A percentile compares a stretch with the other conserved stretches of the same genome.
These are phyloP conservation scores for Clamator glandarius DNA, from an alignment of 2,797 vertebrate genomes.

Conservation along the genomic window DNA sequence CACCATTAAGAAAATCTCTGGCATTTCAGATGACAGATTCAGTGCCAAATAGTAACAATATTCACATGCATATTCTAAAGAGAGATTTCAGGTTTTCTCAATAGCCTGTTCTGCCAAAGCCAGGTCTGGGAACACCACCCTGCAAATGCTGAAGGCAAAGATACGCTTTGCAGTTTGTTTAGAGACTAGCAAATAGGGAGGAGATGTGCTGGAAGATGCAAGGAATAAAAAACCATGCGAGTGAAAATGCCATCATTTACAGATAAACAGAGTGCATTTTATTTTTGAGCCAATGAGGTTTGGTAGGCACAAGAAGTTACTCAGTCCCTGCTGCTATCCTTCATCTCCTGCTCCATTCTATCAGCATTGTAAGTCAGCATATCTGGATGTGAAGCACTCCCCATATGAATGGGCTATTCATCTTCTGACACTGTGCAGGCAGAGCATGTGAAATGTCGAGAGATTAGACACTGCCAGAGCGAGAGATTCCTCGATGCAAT, in stretches of 20 bases:
- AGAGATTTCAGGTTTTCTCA: conserved; percentile 18
- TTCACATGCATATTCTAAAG: not conserved
- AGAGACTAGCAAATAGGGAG: not conserved
- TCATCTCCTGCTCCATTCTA: conserved; percentile 41
- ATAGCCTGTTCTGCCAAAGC: not conserved
- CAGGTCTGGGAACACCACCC: conserved; percentile 16
- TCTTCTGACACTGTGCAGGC: conserved; percentile 14
- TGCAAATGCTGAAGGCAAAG: conserved; percentile 24
- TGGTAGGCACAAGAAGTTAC: conserved; percentile 16
- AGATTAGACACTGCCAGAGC: conserved; percentile 33
- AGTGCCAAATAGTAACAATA: conserved; percentile 24
- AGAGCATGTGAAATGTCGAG: conserved; percentile 43
- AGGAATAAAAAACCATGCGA: not conserved
- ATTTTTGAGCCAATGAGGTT: conserved; percentile 4
- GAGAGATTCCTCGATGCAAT: conserved; percentile 56
- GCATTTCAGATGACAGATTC: conserved; percentile 43
- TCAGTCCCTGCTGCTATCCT: conserved; percentile 11
- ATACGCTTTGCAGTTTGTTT: not conserved
- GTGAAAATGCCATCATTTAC: not conserved
- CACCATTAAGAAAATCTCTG: conserved; percentile 40
- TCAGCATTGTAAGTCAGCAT: not conserved
- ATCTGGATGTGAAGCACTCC: conserved; percentile 41
- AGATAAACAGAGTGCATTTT: not conserved
- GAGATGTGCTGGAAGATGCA: not conserved
- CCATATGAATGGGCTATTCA: conserved; percentile 32